A percentile compares a stretch with the other conserved stretches of the same genome.
Conservation (phyloP, 2,797 vertebrate genomes). For the Hemibagrus guttatus region DNA sequence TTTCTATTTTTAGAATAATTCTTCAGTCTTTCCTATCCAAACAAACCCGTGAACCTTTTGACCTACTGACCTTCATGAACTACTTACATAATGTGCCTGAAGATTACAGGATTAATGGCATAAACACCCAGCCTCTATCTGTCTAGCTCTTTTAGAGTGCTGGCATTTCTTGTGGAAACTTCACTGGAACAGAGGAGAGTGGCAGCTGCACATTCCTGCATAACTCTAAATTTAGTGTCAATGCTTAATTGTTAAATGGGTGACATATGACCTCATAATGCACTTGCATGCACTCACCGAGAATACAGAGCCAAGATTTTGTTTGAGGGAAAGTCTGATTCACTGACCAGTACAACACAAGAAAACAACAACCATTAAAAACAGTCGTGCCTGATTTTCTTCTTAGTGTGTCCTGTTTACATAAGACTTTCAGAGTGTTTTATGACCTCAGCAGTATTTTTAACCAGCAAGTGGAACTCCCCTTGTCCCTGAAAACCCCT, state of each 20-base stretch:
- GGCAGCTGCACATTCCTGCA: conserved; percentile 54
- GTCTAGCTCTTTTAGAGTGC: neutral
- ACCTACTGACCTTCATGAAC: conserved; percentile 29
- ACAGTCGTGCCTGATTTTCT: conserved; percentile 40
- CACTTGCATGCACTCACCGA: conserved; percentile 36
- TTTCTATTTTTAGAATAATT: neutral
- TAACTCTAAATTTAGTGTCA: conserved; percentile 48
- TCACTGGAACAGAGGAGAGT: conserved; percentile 35
- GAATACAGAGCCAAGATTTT: conserved; percentile 34
- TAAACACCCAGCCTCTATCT: conserved; percentile 5
- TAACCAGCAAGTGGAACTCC: conserved; percentile 61
- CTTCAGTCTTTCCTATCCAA: conserved; percentile 15
- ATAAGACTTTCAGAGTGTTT: conserved; percentile 41
- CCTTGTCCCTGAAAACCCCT: conserved; percentile 55
- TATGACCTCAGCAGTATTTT: conserved; percentile 61
- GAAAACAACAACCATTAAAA: conserved; percentile 53
- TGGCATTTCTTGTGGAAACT: conserved; percentile 43
- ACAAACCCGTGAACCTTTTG: conserved; percentile 26
- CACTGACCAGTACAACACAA: conserved; percentile 33
- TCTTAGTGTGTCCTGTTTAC: conserved; percentile 58
- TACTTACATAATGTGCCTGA: conserved; percentile 27
- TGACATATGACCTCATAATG: conserved; percentile 57
- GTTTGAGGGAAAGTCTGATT: conserved; percentile 38
- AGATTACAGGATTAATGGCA: conserved; percentile 29
- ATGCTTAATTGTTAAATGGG: conserved; percentile 56